phyloP scores from a whole-genome alignment of 2,113 vertebrate genomes.

The Aphyosemion australe region DNA sequence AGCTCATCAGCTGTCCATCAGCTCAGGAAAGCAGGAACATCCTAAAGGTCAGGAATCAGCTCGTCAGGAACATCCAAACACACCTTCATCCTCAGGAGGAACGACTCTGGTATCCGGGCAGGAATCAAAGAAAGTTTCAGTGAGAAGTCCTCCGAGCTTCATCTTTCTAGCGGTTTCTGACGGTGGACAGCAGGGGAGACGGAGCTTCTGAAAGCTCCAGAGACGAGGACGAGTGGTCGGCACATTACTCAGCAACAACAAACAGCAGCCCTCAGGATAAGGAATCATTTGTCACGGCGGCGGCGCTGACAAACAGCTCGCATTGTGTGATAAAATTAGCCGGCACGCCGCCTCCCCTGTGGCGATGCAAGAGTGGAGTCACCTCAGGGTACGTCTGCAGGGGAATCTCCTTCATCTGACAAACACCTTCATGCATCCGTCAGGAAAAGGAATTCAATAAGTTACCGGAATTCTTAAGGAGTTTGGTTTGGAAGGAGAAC shows the following conservation, averaged over 20 bases:
- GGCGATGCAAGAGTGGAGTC: constrained; percentile 48
- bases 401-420: constrained; percentile 46
- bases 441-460: too few species aligned
- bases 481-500: not conserved
- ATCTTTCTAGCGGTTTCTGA: not conserved
- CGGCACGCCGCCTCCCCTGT: constrained; percentile 30
- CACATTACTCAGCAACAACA: constrained; percentile 77
- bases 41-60: too few species aligned
- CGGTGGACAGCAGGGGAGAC: constrained; percentile 33
- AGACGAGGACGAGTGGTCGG: constrained; percentile 43
- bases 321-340: constrained; percentile 70
- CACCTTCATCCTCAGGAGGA: too few species aligned
- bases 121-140: too few species aligned
- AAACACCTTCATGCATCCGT: not conserved
- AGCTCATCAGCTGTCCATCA: too few species aligned
- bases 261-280: constrained; percentile 65
- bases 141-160: too few species aligned
- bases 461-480: not conserved
- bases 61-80: too few species aligned
- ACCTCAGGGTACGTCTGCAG: constrained; percentile 47
- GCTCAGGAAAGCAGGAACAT: too few species aligned
- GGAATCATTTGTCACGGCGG: constrained; percentile 63
- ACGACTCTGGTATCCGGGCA: too few species aligned
- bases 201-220: constrained; percentile 40
- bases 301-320: constrained; percentile 52